phyloP scores from a whole-genome alignment of 2,888 invertebrate genomes.

The Carpatolechia fugitivella region DNA sequence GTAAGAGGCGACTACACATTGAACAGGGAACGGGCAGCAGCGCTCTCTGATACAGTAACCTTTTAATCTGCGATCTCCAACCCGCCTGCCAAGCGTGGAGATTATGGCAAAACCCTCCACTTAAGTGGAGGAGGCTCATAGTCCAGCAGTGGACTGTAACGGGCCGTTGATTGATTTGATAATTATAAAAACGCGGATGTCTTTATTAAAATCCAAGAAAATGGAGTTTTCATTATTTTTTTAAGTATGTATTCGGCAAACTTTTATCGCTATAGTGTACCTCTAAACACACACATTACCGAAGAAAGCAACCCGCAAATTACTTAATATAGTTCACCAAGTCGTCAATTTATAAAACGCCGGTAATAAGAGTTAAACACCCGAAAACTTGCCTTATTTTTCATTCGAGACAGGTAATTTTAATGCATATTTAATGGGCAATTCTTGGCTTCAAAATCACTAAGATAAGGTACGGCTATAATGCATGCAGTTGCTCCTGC shows the following conservation, averaged over 20 bases:
- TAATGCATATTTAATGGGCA: constrained; percentile 79
- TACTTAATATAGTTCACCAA: constrained; percentile 37
- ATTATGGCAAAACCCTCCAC: too few species aligned
- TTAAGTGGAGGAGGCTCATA: too few species aligned
- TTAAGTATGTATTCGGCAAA: not conserved
- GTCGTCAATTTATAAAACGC: constrained; percentile 35
- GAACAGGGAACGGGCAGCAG: too few species aligned
- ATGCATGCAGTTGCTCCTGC: constrained; percentile 75
- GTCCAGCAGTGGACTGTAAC: too few species aligned
- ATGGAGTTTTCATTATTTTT: too few species aligned
- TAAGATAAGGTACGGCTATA: constrained; percentile 76
- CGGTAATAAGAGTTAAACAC: constrained; percentile 45
- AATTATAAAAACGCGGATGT: too few species aligned
- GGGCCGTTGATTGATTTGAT: too few species aligned
- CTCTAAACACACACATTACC: constrained; percentile 14
- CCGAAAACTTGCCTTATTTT: constrained; percentile 47
- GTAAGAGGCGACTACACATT: too few species aligned
- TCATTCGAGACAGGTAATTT: constrained; percentile 75
- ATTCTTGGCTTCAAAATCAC: constrained; percentile 79
- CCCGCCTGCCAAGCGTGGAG: too few species aligned
- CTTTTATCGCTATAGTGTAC: not conserved
- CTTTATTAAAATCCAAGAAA: too few species aligned
- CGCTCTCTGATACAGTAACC: too few species aligned
- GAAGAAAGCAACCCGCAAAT: constrained; percentile 25
- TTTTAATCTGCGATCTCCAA: too few species aligned